Evolutionary conservation across 1,140 invertebrate genomes (phyloP), one percentile per base, ranked within the genome.

Genomic region (Zaprionus inermis): DNA sequence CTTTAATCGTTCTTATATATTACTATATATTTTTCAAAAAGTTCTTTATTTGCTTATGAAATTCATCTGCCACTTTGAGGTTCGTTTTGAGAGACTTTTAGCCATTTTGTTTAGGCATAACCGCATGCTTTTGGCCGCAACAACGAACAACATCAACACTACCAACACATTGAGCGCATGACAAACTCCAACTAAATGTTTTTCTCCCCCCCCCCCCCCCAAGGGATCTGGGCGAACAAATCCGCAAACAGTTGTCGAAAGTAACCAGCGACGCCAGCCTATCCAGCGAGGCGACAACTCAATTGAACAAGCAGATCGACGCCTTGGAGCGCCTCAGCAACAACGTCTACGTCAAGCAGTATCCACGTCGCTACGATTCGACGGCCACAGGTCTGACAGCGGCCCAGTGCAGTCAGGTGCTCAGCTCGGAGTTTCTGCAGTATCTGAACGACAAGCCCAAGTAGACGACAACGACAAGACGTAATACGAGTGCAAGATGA

Each of bases 141-240:
- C 44, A 49, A 49, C 44, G 44, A 49, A 49, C 44, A 12, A 44
- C 38, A 44, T 44, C 18, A 12, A 12, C 44, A 49, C 5, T 28
- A 28, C 24, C 44, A 49, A 49, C 18, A 49, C 9, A 49, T 12
- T 11, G 11, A 63, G 24, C 9, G 9, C 46, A 20, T 38, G 52
- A 52, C 34, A 64, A 49, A 10, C 12, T 49, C 64, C 64, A 58
- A 72, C 59, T 59, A 61, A 72, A 75, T 32, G 46, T 79, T 72
- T 82, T 81, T 89, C 83, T 86, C 85, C 59, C 51, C 63, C 34
- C 85, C 59, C 51, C 63, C 34, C 24, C 46, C 84, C 78, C 94
- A 92, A 97, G 97, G 84, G 97, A 97, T 93, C 92, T 97, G 49
- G 96, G 95, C 60, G 94, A 96, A 81, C 94, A 95, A 82, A 94